Evolutionary conservation across 2,888 invertebrate species (phyloP).

Genomic region (Itoplectis maculator): DNA sequence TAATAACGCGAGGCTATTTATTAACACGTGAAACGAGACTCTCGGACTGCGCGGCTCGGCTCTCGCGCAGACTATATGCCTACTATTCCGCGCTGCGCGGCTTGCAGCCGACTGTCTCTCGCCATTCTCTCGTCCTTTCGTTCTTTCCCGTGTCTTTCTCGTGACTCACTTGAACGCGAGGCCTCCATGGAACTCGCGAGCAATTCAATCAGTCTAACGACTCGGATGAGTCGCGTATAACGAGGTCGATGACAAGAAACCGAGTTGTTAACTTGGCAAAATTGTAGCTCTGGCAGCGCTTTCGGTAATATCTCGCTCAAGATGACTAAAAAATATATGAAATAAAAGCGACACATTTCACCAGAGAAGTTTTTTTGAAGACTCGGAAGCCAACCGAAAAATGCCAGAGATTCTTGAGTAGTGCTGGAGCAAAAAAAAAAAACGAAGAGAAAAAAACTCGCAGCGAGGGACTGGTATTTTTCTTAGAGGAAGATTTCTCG

Average conservation of each 20-base stretch:
- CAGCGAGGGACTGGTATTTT: slow-evolving; percentile 55
- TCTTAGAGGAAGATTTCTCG: slow-evolving; percentile 54
- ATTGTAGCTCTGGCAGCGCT: background rate
- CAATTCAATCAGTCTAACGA: slow-evolving; percentile 56
- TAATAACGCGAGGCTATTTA: slow-evolving; percentile 83
- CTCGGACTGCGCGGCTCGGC: slow-evolving; percentile 38
- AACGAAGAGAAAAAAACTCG: slow-evolving; percentile 38
- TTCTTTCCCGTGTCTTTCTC: slow-evolving; percentile 47
- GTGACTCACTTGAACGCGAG: slow-evolving; percentile 15
- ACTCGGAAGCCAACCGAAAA: background rate
- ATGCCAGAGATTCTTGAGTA: slow-evolving; percentile 16
- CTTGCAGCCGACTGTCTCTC: slow-evolving; percentile 31
- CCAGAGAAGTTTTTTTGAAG: too few species aligned
- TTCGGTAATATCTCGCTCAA: too few species aligned
- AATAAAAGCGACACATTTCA: too few species aligned
- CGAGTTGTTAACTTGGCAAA: slow-evolving; percentile 8
- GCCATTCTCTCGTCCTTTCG: slow-evolving; percentile 25
- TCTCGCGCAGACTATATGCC: slow-evolving; percentile 29
- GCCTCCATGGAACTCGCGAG: slow-evolving; percentile 20
- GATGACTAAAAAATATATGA: too few species aligned
- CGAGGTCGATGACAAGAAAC: background rate
- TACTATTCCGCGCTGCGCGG: slow-evolving; percentile 42
- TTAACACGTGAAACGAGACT: slow-evolving; percentile 82
- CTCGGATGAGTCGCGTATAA: slow-evolving; percentile 45
- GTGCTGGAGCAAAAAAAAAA: slow-evolving; percentile 41